These are phyloP conservation scores for Upupa epops DNA, from an alignment of 2,113 vertebrate species.

Conservation along the genomic window DNA sequence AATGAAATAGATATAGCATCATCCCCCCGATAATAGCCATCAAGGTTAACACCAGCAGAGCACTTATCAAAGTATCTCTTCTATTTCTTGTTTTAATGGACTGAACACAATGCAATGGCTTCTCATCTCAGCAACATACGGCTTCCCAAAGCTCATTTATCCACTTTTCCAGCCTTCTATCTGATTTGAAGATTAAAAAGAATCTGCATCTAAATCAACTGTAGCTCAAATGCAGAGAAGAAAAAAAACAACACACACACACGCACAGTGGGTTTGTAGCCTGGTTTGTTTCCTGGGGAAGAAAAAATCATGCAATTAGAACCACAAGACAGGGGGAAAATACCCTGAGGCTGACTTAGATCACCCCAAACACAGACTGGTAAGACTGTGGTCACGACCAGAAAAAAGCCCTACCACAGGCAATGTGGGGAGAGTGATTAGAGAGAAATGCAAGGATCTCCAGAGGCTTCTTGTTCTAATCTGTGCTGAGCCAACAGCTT, in stretches of 20 bases:
- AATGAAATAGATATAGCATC: constrained; percentile 86
- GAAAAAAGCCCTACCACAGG: constrained; percentile 17
- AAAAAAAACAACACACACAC: background rate
- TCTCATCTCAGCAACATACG: constrained; percentile 76
- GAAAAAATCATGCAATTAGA: background rate
- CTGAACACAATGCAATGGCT: constrained; percentile 81
- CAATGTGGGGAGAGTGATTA: constrained; percentile 25
- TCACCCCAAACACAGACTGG: background rate
- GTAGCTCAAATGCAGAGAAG: background rate
- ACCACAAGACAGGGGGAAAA: background rate
- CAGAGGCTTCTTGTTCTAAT: constrained; percentile 48
- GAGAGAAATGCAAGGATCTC: constrained; percentile 15
- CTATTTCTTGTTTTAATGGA: constrained; percentile 87
- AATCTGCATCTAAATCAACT: constrained; percentile 61
- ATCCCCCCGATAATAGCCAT: constrained; percentile 81
- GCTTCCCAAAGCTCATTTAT: constrained; percentile 57
- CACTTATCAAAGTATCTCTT: constrained; percentile 94
- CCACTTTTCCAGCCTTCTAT: constrained; percentile 66
- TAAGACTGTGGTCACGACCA: background rate
- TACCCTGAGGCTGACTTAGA: background rate
- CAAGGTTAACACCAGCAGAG: constrained; percentile 95
- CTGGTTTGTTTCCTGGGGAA: background rate
- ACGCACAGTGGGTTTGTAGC: background rate
- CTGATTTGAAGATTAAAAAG: constrained; percentile 61
- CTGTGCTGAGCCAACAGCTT: constrained; percentile 24